Evolutionary conservation across 2,888 invertebrate genomes (phyloP), one percentile per base, ranked within the genome.

Genomic region (Bombylius major): DNA sequence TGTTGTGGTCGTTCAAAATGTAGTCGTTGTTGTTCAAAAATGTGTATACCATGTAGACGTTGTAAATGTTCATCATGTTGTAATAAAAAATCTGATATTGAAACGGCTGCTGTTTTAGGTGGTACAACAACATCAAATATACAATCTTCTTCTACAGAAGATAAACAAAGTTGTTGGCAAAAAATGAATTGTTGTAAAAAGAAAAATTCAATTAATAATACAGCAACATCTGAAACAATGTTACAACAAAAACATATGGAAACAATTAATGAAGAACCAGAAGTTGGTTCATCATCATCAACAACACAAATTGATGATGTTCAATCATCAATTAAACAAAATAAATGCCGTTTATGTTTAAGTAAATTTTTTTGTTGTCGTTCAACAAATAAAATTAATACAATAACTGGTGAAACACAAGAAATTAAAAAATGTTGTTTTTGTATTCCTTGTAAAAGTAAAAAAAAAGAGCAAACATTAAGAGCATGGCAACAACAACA

Each of bases 311-410:
- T 45, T 7, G 39, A 11, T 11, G 39, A 47, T 13, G 39, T 36
- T 14, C 59, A 58, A 54, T 55, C 61, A 31, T 34, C 48, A 5
- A 62, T 63, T 1, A 65, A 65, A 53, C 62, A 69, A 50, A 63
- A 66, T 50, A 70, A 69, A 61, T 73, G 74, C 56, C 68, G 69
- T 13, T 62, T 70, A 32, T 75, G 73, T 53, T 56, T 70, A 56
- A 66, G 69, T 57, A 74, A 72, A 62, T 61, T 75, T 0, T 71
- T 75, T 53, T 73, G 75, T 55, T 75, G 75, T 61, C 70, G 70
- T 11, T 68, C 71, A n/a, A 71, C 70, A 0, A 74, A 74, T 47
- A 73, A 71, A 63, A 66, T 74, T 50, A 71, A 74, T 61, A 68
- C 70, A n/a, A 65, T 63, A 34, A 69, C 68, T 5, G 66, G 68